Base-by-base conservation (phyloP, 92 coral and sea anemone genomes). In the Blastomussa wellsi region DNA sequence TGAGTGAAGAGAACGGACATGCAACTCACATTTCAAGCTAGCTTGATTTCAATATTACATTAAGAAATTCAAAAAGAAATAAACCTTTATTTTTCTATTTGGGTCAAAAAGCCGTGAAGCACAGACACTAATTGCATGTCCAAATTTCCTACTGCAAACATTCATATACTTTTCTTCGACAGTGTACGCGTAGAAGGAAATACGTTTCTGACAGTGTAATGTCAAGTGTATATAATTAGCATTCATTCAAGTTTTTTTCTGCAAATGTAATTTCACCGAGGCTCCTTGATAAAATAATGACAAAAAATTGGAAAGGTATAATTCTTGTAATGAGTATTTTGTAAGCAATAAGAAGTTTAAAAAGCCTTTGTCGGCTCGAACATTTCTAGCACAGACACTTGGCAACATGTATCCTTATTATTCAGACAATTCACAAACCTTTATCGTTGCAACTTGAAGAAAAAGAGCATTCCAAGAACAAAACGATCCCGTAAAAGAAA, bases 381-480 rank as follows among this genome's bases (percentile, higher is more conserved):
- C 0, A 62, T 26, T 2, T 62, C 11, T 37, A 10, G 9, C 7
- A 39, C 14, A 33, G 35, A 19, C 75, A 70, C 75, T 22, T 33
- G 1, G 48, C 0, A 22, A 70, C 15, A 47, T 39, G 80, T 16
- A 13, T 29, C 55, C 26, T 37, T 36, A 59, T 59, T 69, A 79
- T 13, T 38, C 66, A 33, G 60, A 37, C 17, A 32, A 7, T 68
- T 52, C 47, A 14, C 47, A 44, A 32, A 82, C 86, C 86, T 82
- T 14, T 36, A 59, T 82, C 86, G 70, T 70, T 82, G 86, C 86
- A 82, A 38, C 52, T 52, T 19, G 41, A 28, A 16, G 70, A 53
- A 55, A 51, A 24, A 12, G 52, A n/a, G 24, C 52, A 71, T 35
- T 49, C 36, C 47, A 37, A 36, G 22, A 82, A 12, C 4, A 71